Conservation (phyloP, 92 coral and sea anemone genomes). For the Epizoanthus rinbou region DNA sequence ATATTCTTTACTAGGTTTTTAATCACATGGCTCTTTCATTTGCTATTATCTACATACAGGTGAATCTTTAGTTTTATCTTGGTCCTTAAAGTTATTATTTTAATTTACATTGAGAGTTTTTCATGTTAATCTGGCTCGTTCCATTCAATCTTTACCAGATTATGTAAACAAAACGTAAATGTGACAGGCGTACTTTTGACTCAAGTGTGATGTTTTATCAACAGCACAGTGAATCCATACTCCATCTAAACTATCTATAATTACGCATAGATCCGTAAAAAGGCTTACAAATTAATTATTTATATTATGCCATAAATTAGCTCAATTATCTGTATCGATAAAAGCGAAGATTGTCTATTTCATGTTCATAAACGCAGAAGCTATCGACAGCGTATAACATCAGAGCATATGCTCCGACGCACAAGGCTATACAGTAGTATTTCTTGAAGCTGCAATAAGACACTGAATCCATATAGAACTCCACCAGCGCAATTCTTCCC, state of each 20-base stretch:
- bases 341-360: background rate
- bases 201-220: conserved; percentile 20
- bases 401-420: background rate
- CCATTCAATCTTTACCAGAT: background rate
- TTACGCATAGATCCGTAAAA: background rate
- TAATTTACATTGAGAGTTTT: background rate
- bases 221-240: background rate
- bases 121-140: background rate
- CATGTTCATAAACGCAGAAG: background rate
- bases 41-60: conserved; percentile 2
- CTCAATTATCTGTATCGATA: conserved; percentile 20
- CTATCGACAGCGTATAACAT: background rate
- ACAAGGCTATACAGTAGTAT: background rate
- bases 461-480: too few species aligned
- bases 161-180: conserved; percentile 6
- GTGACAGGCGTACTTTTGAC: background rate
- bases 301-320: background rate
- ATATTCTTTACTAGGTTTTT: background rate
- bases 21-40: background rate
- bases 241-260: background rate
- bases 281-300: conserved; percentile 29
- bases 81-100: background rate
- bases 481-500: too few species aligned
- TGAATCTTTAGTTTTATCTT: background rate
- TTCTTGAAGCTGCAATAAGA: background rate